A percentile compares a stretch with the other conserved stretches of the same genome.
phyloP scores from a whole-genome alignment of 2,888 invertebrate species.

The Macaria notata region DNA sequence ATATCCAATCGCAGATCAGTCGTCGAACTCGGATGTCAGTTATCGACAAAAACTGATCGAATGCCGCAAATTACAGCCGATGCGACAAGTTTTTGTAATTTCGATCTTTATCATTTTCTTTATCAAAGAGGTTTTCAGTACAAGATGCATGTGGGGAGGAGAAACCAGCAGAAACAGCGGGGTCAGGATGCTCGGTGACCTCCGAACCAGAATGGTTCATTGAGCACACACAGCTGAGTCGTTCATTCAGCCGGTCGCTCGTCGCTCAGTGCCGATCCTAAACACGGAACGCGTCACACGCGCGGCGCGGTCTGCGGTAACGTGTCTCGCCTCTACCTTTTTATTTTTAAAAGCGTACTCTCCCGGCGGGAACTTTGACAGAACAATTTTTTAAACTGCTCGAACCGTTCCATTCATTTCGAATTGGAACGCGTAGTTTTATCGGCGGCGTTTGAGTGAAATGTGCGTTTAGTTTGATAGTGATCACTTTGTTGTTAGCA shows the following conservation, averaged over 20 bases:
- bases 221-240: constrained; percentile 74
- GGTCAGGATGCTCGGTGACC: constrained; percentile 74
- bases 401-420: not conserved
- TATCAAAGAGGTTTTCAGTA: constrained; percentile 12
- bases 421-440: constrained; percentile 14
- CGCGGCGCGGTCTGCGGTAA: constrained; percentile 62
- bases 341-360: constrained; percentile 49
- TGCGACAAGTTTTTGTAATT: constrained; percentile 18
- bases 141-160: constrained; percentile 50
- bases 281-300: constrained; percentile 77
- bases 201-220: constrained; percentile 78
- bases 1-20: constrained; percentile 56
- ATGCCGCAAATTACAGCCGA: constrained; percentile 26
- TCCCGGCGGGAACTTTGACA: constrained; percentile 67
- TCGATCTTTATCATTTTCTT: constrained; percentile 27
- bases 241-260: constrained; percentile 64
- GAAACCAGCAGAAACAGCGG: constrained; percentile 63
- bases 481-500: constrained; percentile 56
- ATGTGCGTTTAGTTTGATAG: constrained; percentile 65
- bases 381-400: constrained; percentile 16
- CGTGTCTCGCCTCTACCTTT: constrained; percentile 47
- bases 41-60: constrained; percentile 50
- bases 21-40: constrained; percentile 56
- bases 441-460: constrained; percentile 44
- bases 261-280: constrained; percentile 72